Conservation (phyloP, 1,140 invertebrate species). For the Agrilus planipennis region DNA sequence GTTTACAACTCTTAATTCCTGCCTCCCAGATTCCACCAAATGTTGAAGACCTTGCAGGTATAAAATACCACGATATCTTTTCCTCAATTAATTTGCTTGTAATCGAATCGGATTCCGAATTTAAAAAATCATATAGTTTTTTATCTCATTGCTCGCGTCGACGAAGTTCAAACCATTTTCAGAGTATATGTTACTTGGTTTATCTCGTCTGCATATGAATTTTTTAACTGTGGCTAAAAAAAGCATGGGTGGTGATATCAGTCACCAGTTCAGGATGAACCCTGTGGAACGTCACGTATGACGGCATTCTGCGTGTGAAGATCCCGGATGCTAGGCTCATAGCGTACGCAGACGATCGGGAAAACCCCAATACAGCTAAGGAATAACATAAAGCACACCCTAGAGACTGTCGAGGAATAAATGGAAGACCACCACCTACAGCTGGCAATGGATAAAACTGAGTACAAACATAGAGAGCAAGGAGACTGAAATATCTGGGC, state of each 20-base stretch:
- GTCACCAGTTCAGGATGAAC: not conserved
- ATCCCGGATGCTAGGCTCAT: too few relatives aligned
- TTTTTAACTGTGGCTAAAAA: slow-evolving; percentile 6
- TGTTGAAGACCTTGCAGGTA: not conserved
- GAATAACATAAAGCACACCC: too few relatives aligned
- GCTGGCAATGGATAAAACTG: too few relatives aligned
- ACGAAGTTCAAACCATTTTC: not conserved
- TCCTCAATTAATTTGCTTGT: not conserved
- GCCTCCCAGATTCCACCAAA: slow-evolving; percentile 1
- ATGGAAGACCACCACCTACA: too few relatives aligned
- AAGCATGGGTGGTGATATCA: not conserved
- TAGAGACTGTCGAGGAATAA: too few relatives aligned
- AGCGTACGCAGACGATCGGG: too few relatives aligned
- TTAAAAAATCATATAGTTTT: not conserved
- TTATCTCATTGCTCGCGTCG: not conserved
- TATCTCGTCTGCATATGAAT: slow-evolving; percentile 17
- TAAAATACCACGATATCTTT: slow-evolving; percentile 4
- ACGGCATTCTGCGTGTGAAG: too few relatives aligned
- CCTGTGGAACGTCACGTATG: too few relatives aligned
- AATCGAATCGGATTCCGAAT: not conserved
- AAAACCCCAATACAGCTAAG: too few relatives aligned
- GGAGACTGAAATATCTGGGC: too few relatives aligned
- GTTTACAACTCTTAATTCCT: not conserved
- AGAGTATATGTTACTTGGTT: not conserved
- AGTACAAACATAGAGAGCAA: too few relatives aligned